These are phyloP conservation scores for Protodeltote pygarga DNA, from an alignment of 2,888 invertebrate species.

Conservation along the genomic window DNA sequence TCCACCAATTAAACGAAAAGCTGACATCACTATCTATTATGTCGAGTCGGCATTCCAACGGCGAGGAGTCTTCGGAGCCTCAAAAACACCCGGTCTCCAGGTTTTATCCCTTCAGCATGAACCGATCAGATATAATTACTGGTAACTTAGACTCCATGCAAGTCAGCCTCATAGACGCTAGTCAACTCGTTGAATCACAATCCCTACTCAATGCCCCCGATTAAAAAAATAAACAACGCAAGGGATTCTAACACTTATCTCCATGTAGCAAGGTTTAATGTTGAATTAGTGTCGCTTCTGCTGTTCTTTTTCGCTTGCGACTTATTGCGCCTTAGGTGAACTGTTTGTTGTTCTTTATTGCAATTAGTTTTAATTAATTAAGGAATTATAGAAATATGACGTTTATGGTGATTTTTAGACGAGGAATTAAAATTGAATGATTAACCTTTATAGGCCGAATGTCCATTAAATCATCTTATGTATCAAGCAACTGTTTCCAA, in stretches of 20 bases:
- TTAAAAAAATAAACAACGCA: conserved; percentile 63
- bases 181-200: conserved; percentile 89
- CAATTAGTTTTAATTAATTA: no score
- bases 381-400: no score
- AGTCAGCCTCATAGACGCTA: conserved; percentile 88
- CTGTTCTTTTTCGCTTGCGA: conserved; percentile 29
- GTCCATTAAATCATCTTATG: no score
- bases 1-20: conserved; percentile 72
- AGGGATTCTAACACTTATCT: conserved; percentile 33
- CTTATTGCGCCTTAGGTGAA: conserved; percentile 15
- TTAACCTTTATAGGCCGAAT: no score
- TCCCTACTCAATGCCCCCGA: conserved; percentile 90
- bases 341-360: conserved; percentile 27
- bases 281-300: conserved; percentile 23
- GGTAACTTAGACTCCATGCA: conserved; percentile 78
- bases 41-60: conserved; percentile 63
- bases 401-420: no score
- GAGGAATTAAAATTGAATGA: no score
- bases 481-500: no score
- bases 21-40: conserved; percentile 71
- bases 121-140: conserved; percentile 49
- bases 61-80: conserved; percentile 33
- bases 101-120: conserved; percentile 79
- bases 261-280: conserved; percentile 15
- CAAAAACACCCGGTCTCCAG: conserved; percentile 61